Conservation (phyloP, 2,113 vertebrate species). For the Hippolais icterina region DNA sequence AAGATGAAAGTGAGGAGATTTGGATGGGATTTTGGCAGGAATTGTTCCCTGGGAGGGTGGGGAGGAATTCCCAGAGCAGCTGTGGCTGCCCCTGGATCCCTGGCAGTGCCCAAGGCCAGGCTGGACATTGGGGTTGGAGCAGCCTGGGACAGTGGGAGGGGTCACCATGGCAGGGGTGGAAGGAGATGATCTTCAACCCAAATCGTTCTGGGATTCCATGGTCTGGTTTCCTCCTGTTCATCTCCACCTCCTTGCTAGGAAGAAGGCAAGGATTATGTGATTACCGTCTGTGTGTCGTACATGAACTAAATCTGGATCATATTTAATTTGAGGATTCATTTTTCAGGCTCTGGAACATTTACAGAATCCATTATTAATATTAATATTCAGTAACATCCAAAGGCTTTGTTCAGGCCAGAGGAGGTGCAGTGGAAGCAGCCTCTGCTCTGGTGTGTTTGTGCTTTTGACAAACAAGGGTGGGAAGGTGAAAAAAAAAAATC, state of each 20-base stretch:
- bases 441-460: rapidly evolving
- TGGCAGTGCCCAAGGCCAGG: background rate
- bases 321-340: background rate
- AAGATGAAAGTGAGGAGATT: rapidly evolving
- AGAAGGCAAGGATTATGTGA: background rate
- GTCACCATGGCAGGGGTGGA: background rate
- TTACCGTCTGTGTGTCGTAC: background rate
- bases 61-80: background rate
- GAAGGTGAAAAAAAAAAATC: background rate
- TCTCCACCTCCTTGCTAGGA: background rate
- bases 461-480: background rate
- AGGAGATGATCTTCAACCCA: background rate
- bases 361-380: background rate
- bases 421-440: background rate
- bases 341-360: conserved; percentile 1
- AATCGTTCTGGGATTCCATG: background rate
- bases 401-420: background rate
- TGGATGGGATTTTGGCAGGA: background rate
- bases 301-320: background rate
- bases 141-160: background rate
- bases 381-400: background rate
- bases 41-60: background rate
- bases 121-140: background rate
- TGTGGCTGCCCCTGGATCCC: background rate
- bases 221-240: background rate